These are phyloP conservation scores for Ostrea denselamellosa DNA, from an alignment of 1,140 invertebrate species.

Conservation along the genomic window DNA sequence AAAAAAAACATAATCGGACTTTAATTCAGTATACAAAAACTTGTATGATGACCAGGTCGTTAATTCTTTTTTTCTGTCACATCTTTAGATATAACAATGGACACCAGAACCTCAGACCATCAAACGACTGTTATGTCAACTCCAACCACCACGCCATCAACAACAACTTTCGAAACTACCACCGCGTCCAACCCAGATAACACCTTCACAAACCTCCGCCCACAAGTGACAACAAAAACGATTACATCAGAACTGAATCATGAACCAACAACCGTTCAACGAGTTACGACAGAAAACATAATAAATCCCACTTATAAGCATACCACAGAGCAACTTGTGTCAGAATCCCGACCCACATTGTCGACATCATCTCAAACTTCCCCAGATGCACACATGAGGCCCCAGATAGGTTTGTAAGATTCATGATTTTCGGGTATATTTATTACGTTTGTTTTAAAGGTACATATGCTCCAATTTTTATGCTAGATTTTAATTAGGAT, in stretches of 20 bases:
- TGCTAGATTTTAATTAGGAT: too few relatives aligned
- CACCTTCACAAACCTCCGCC: not conserved
- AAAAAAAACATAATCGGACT: too few relatives aligned
- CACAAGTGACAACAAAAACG: not conserved
- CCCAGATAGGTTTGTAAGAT: not conserved
- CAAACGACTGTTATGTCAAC: not conserved
- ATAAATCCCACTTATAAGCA: not conserved
- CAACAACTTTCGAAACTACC: not conserved
- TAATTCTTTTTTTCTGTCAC: not conserved
- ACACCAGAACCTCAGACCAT: not conserved
- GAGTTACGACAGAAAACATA: not conserved
- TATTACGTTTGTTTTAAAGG: too few relatives aligned
- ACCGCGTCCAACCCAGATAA: not conserved
- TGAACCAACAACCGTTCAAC: not conserved
- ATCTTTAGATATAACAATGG: not conserved
- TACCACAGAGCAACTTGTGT: not conserved
- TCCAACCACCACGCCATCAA: not conserved
- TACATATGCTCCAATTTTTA: too few relatives aligned
- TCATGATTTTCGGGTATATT: not conserved
- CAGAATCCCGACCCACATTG: not conserved
- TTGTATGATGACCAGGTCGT: too few relatives aligned
- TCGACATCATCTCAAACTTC: not conserved
- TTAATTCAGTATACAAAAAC: too few relatives aligned
- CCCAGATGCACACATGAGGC: not conserved
- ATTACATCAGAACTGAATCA: not conserved